phyloP scores from a whole-genome alignment of 2,797 vertebrate species.

The Rhyacichthys aspro region DNA sequence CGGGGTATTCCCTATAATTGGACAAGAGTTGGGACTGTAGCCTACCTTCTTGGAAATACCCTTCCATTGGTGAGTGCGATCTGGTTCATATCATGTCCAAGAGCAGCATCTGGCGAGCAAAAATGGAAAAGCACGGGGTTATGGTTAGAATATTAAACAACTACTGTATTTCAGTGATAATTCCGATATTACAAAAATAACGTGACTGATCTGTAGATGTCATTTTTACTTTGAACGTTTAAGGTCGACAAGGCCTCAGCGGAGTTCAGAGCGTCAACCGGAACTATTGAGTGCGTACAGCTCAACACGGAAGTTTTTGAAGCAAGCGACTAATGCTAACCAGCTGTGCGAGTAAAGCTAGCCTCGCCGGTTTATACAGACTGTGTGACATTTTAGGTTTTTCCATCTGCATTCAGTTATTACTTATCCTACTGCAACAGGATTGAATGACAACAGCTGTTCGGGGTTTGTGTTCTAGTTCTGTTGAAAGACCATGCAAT shows the following conservation, averaged over 20 bases:
- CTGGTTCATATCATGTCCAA: conserved; percentile 5
- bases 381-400: background rate
- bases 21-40: background rate
- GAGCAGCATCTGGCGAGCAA: conserved; percentile 54
- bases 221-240: background rate
- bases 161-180: too few relatives aligned
- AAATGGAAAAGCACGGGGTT: background rate
- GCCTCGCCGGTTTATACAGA: conserved; percentile 40
- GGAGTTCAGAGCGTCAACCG: conserved; percentile 22
- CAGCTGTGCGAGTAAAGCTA: conserved; percentile 39
- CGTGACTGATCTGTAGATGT: too few relatives aligned
- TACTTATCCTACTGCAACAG: too few relatives aligned
- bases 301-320: conserved; percentile 43
- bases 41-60: background rate
- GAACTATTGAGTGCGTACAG: conserved; percentile 13
- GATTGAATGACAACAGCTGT: conserved; percentile 33
- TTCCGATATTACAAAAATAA: too few relatives aligned
- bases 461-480: background rate
- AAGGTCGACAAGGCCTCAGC: background rate
- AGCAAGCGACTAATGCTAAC: conserved; percentile 47
- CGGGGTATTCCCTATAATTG: background rate
- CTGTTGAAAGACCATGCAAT: conserved; percentile 10
- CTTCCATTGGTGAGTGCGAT: too few relatives aligned
- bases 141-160: background rate
- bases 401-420: background rate